Evolutionary conservation across 2,888 invertebrate species (phyloP).

Genomic region (Pecten maximus): DNA sequence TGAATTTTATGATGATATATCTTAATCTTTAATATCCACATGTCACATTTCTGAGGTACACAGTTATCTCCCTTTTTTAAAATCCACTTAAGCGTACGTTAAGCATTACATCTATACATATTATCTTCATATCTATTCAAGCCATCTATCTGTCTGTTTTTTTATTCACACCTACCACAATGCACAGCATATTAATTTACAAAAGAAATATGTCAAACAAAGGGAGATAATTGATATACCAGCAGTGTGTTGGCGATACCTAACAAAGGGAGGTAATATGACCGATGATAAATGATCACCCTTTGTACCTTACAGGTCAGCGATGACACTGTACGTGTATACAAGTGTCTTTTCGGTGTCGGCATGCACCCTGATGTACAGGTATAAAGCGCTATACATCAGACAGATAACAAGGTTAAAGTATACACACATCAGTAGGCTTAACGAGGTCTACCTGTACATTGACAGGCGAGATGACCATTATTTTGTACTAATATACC

Average conservation of each 20-base stretch:
- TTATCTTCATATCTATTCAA: neutral
- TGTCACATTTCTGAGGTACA: no score
- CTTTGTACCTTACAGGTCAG: neutral
- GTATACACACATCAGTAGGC: neutral
- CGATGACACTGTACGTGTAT: neutral
- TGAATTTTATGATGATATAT: no score
- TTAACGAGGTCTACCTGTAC: neutral
- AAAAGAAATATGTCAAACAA: conserved; percentile 13
- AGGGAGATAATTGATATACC: conserved; percentile 25
- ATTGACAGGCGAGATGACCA: conserved; percentile 25
- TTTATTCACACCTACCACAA: conserved; percentile 18
- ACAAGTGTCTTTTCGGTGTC: neutral
- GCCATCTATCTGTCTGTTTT: neutral
- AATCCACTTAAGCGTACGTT: neutral
- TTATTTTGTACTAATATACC: neutral
- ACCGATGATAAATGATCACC: neutral
- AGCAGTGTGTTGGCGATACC: neutral
- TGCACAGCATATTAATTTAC: conserved; percentile 15
- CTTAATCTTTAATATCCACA: no score
- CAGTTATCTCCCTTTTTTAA: neutral
- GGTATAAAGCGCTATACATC: neutral
- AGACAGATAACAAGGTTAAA: neutral
- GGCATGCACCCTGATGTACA: neutral
- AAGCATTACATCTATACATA: neutral
- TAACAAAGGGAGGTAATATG: neutral